Percentiles rank a stretch among this genome's conserved stretches.
Conservation (phyloP, 35 echinoderm and acorn worm genomes). For the Apostichopus parvimensis region DNA sequence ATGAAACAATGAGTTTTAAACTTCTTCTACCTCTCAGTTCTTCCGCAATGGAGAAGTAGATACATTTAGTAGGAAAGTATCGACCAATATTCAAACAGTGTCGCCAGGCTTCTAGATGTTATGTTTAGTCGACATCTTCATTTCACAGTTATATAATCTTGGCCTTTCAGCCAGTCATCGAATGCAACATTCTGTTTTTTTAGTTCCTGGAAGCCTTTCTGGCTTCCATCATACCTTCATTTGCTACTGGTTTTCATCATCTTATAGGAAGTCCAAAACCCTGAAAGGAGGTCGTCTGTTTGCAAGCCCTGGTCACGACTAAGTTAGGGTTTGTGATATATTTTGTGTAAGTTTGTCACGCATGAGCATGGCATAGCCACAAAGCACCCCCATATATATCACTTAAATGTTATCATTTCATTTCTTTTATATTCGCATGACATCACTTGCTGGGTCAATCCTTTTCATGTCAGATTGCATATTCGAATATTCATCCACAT, state of each 20-base stretch:
- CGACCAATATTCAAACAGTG: neutral
- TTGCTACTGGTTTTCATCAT: conserved; percentile 30
- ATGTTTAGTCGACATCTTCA: neutral
- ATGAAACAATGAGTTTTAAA: too few relatives aligned
- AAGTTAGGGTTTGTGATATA: conserved; percentile 35
- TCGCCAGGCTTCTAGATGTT: neutral
- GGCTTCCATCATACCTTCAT: conserved; percentile 15
- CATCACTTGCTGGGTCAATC: neutral
- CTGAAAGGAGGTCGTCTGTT: conserved; percentile 57
- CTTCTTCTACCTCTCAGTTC: too few relatives aligned
- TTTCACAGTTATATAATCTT: neutral
- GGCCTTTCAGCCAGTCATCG: neutral
- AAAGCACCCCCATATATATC: neutral
- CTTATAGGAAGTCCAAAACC: conserved; percentile 55
- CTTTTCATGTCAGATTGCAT: neutral
- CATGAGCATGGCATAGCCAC: conserved; percentile 38
- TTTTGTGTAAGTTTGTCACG: conserved; percentile 40
- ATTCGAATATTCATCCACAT: too few relatives aligned
- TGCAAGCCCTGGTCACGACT: conserved; percentile 53
- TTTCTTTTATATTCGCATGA: neutral
- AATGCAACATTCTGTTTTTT: neutral
- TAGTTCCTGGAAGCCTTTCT: neutral
- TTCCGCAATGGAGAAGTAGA: too few relatives aligned
- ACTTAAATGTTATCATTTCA: conserved; percentile 10
- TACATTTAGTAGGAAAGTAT: too few relatives aligned